Percentiles rank a stretch among this genome's conserved stretches.
Evolutionary conservation across 2,888 invertebrate species (phyloP).

Genomic region (Phyto melanocephala): DNA sequence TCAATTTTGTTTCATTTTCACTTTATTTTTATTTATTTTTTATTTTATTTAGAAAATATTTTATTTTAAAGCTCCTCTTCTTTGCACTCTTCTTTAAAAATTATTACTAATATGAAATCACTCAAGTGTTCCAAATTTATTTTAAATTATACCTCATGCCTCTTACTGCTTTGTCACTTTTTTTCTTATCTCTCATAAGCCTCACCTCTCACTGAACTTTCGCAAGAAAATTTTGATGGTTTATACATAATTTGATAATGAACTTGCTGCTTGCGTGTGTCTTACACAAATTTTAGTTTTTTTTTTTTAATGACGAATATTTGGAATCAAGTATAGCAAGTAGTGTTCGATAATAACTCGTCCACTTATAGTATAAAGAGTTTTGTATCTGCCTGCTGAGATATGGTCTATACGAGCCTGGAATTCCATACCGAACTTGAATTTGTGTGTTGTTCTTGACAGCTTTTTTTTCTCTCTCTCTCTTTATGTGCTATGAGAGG

Average conservation of each 20-base stretch:
- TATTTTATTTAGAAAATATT: too few species aligned
- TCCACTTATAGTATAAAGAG: too few species aligned
- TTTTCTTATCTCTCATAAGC: neutral
- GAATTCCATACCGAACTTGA: too few species aligned
- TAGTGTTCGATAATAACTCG: neutral
- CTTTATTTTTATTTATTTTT: neutral
- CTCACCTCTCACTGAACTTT: constrained; percentile 20
- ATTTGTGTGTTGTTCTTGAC: too few species aligned
- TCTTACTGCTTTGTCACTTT: neutral
- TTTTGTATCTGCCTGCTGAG: too few species aligned
- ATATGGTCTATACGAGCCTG: too few species aligned
- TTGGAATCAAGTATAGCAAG: neutral
- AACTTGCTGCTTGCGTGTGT: neutral
- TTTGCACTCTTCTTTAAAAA: neutral
- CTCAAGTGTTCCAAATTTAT: neutral
- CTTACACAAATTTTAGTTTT: too few species aligned
- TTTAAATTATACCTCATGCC: neutral
- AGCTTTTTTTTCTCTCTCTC: too few species aligned
- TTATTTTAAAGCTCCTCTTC: neutral
- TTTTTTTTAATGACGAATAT: too few species aligned
- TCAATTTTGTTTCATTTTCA: too few species aligned
- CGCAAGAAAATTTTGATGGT: neutral
- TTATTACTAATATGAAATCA: constrained; percentile 19
- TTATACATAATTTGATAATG: constrained; percentile 17
- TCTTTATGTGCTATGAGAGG: too few species aligned